Evolutionary conservation across 2,797 vertebrate genomes (phyloP), one percentile per base, ranked within the genome.

Genomic region (Arnoldichthys spilopterus): DNA sequence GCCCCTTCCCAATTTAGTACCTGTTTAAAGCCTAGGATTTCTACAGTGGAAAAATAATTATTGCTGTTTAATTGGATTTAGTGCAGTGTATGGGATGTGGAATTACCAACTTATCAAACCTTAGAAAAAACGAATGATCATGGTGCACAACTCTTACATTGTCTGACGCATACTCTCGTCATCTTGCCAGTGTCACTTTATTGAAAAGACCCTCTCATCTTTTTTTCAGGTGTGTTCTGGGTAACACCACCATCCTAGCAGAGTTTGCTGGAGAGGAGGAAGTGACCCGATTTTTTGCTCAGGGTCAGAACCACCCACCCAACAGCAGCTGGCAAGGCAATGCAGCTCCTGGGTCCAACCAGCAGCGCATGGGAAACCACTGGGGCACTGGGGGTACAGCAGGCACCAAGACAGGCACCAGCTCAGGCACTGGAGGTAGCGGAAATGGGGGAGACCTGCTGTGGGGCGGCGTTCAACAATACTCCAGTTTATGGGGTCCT

Each of bases 231-330:
- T 99, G 97, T 64, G 97, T 99, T 83, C 94, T 99, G 87, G 97
- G 97, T 86, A 99, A 99, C 94, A 99, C 97, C 88, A 99, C 97
- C 92, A 99, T 99, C 92, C 90, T 99, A 93, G 97, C 97, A 0
- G 97, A 99, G 91, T 98, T 99, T 26, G 97, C 97, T 3, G 95
- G 97, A 0, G 97, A 99, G 86, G 97, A 99, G 74, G 97, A 99
- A 84, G 97, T 99, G 86, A 98, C 96, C 86, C 97, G 97, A 63
- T 98, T 98, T 94, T 92, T 99, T 87, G 96, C 97, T 85, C 97
- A 99, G 92, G 96, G 96, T 88, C 97, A 98, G 89, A 92, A 96
- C 0, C 94, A 97, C 86, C 92, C 96, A 0, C 95, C 96, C 92
- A 96, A 96, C 87, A 96, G 96, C 88, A 96, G 96, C 92, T 98